Evolutionary conservation across 37 sponge, comb jelly and placozoan species (phyloP).

Genomic region (Chondrosia reniformis): DNA sequence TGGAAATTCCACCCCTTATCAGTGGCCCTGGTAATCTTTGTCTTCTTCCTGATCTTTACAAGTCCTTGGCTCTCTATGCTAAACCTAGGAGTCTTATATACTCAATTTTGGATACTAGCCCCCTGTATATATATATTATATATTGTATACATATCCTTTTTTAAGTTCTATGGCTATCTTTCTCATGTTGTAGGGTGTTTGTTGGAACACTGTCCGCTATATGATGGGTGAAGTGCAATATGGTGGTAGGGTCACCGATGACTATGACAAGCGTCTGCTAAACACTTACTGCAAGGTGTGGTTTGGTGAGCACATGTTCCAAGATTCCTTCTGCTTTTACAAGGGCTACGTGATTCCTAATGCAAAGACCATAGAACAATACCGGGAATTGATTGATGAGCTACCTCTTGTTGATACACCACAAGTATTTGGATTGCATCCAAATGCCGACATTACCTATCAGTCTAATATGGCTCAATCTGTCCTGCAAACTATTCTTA

Average conservation of each 20-base stretch:
- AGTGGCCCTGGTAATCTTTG: too few species aligned
- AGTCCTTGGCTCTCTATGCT: too few species aligned
- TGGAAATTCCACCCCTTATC: too few species aligned
- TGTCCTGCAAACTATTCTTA: slow-evolving; percentile 91
- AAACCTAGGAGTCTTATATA: too few species aligned
- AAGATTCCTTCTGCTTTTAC: slow-evolving; percentile 75
- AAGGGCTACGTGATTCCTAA: slow-evolving; percentile 91
- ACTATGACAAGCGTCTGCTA: slow-evolving; percentile 94
- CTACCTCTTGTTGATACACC: slow-evolving; percentile 96
- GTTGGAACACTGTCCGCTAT: slow-evolving; percentile 98
- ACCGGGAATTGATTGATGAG: slow-evolving; percentile 86
- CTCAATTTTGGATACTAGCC: neutral
- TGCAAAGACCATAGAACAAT: slow-evolving; percentile 76
- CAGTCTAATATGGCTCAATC: slow-evolving; percentile 93
- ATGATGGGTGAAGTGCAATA: slow-evolving; percentile 99
- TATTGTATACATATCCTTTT: neutral
- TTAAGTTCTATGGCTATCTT: too few species aligned
- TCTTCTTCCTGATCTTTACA: too few species aligned
- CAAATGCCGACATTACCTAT: slow-evolving; percentile 99
- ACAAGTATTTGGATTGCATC: slow-evolving; percentile 97
- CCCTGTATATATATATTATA: neutral
- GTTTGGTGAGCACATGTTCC: slow-evolving; percentile 96
- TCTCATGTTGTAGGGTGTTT: slow-evolving; percentile 70
- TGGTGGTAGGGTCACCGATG: slow-evolving; percentile 99
- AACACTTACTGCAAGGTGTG: slow-evolving; percentile 94